Base-by-base conservation (phyloP, 2,113 vertebrate species). In the Trochalopteron elliotii region DNA sequence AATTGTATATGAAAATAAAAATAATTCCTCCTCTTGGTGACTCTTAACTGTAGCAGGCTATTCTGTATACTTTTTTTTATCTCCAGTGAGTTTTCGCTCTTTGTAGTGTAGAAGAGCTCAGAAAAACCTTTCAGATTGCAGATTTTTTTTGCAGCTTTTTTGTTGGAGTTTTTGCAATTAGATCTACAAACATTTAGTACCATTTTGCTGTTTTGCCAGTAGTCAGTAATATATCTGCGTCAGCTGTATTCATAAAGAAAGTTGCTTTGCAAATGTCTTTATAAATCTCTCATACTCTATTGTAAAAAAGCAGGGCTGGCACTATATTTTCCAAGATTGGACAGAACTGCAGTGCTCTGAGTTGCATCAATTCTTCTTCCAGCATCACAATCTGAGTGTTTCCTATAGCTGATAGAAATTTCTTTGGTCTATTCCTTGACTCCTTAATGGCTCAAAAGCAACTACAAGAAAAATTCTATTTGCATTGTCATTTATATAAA, bases 271-370 rank as follows among this genome's bases (percentile, higher is more conserved):
- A 44, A 65, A 20, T 56, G 2, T 50, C 18, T 87, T 70, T 45
- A 47, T 63, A 91, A 79, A 81, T 63, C 13, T 19, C 20, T 75
- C 27, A 18, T 47, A 50, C 10, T 59, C 18, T 49, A 4, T 33
- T 30, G 5, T 40, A 50, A 70, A 77, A 82, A 71, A 2, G 2
- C 7, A 21, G 6, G 28, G 56, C n/a, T 70, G 35, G 25, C 6
- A 42, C 35, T 23, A 25, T 0, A 0, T 78, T 69, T 56, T 53
- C n/a, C 37, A 35, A 75, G 35, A 28, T 0, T 52, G 17, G 33
- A 45, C 8, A 75, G 50, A 88, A 40, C 11, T 40, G 3, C 42
- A 64, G 5, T 64, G 3, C 6, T 87, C 27, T 49, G 69, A 60
- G 37, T 70, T 69, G 15, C n/a, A 71, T 14, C 18, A 56, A 1